Conservation (phyloP, 2,797 vertebrate genomes). For the Lepus oiostolus region DNA sequence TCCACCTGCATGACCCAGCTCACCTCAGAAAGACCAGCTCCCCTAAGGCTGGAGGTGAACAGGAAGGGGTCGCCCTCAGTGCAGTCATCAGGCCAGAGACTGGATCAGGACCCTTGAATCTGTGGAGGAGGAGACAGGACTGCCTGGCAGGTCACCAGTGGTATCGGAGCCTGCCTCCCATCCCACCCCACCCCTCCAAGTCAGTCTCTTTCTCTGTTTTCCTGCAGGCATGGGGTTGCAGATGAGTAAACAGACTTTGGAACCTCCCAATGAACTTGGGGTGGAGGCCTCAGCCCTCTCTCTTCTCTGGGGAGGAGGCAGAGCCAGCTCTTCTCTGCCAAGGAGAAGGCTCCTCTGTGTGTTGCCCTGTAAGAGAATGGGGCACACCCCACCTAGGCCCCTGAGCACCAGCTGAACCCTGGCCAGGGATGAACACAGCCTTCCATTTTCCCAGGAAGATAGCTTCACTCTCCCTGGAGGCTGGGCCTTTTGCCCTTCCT, state of each 20-base stretch:
- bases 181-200: not conserved
- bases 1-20: not conserved
- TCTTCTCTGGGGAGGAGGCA: not conserved
- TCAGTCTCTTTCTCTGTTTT: not conserved
- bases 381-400: not conserved
- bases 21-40: not conserved
- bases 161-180: not conserved
- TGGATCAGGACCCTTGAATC: not conserved
- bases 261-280: not conserved
- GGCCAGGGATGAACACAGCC: not conserved
- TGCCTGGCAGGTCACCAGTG: not conserved
- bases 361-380: not conserved
- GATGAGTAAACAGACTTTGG: not conserved
- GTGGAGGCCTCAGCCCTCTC: not conserved
- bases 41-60: not conserved
- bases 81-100: not conserved
- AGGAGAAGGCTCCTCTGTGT: not conserved
- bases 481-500: not conserved
- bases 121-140: not conserved
- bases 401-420: not conserved
- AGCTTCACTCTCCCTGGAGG: not conserved
- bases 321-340: not conserved
- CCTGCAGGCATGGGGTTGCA: not conserved
- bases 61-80: rapidly evolving
- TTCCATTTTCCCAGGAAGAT: not conserved